Base-by-base conservation (phyloP, 2,888 invertebrate genomes). In the Nomada ruficornis region DNA sequence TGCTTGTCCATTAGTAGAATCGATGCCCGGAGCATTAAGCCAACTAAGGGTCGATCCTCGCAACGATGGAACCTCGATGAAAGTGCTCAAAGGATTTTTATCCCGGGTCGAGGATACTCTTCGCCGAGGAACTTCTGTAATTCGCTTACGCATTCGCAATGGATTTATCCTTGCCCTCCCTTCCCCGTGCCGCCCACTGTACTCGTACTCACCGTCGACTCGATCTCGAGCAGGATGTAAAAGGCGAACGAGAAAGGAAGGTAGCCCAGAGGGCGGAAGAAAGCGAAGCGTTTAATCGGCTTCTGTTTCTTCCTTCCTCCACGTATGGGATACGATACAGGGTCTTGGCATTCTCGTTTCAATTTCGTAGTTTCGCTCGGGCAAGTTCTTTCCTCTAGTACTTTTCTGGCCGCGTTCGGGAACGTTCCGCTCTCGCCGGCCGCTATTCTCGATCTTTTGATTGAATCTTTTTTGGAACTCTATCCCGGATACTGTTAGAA, bases 61-160 rank as follows among this genome's bases (percentile, higher is more conserved):
- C 65, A 50, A 20, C 20, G 44, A 73, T 15, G 20, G 13, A 65
- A 57, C 36, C 63, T 67, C 77, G 67, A 13, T 29, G 5, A 60
- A 75, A 67, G 70, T 60, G 55, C 18, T 72, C 62, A 76, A 80
- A 82, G 76, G 82, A 74, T 73, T 79, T 82, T 82, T 72, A 73
- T 60, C 52, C n/a, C 2, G 59, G 57, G 50, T 62, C 44, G 64
- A 70, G 60, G 15, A 11, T 15, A 54, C 67, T 63, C 73, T 69
- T 59, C 65, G 85, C 83, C 85, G 90, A 88, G 90, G 86, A 89
- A 90, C 88, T 90, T 85, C 65, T 80, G 88, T 91, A 89, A 91
- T 91, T 92, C 90, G 89, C 88, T 92, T 90, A 92, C 88, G 88
- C 88, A 90, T 89, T 90, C 84, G 89, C 89, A 89, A 89, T 89